A percentile compares a stretch with the other conserved stretches of the same genome.
Evolutionary conservation across 2,888 invertebrate species (phyloP).

Genomic region (Chrysopilus asiliformis): DNA sequence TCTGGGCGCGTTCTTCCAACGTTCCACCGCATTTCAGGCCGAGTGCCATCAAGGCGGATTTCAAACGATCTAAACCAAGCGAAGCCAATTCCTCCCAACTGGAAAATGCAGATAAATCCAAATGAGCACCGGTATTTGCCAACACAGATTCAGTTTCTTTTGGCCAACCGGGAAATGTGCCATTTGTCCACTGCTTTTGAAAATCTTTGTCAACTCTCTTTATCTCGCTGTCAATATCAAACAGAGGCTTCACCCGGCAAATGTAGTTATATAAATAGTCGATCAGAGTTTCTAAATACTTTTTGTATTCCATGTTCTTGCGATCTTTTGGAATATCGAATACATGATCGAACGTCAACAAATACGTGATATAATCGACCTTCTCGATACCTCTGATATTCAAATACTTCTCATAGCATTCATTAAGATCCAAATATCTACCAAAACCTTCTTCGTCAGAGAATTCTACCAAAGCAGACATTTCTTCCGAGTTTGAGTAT

Average conservation of each 20-base stretch:
- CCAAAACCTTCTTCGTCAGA: constrained; percentile 99
- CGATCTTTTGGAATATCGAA: constrained; percentile 88
- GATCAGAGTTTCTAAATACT: constrained; percentile 70
- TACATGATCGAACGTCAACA: constrained; percentile 87
- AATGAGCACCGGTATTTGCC: constrained; percentile 87
- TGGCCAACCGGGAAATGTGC: constrained; percentile 90
- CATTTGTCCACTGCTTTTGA: constrained; percentile 74
- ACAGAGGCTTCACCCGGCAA: constrained; percentile 69
- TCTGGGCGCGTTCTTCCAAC: constrained; percentile 90
- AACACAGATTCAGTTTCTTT: constrained; percentile 90
- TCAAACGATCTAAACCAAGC: constrained; percentile 89
- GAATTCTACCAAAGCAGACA: constrained; percentile 81
- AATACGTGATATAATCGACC: constrained; percentile 91
- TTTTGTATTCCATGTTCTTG: constrained; percentile 74
- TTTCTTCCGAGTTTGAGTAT: constrained; percentile 81
- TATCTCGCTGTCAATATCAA: constrained; percentile 68
- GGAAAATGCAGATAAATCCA: constrained; percentile 96
- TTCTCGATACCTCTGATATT: constrained; percentile 95
- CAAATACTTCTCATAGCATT: constrained; percentile 89
- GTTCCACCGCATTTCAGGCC: constrained; percentile 98
- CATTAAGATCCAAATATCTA: constrained; percentile 92
- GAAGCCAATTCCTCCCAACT: constrained; percentile 96
- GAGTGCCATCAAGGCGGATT: constrained; percentile 91
- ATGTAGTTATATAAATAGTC: constrained; percentile 79
- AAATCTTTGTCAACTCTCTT: constrained; percentile 68